phyloP scores from a whole-genome alignment of 2,888 invertebrate genomes.

The Harmothoe impar region DNA sequence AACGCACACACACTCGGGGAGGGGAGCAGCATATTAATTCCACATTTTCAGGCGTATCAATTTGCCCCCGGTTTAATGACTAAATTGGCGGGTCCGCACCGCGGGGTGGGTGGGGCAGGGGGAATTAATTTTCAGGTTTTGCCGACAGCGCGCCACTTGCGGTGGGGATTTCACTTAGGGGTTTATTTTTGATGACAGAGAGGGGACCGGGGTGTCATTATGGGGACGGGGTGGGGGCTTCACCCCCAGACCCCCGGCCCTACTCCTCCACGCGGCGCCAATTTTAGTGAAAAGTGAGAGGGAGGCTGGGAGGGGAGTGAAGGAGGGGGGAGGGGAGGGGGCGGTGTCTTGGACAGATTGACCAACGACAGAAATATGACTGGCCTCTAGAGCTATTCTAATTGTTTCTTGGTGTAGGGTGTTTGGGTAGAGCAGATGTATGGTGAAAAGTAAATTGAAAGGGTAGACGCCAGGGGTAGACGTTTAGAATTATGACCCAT shows the following conservation, averaged over 20 bases:
- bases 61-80: slow-evolving; percentile 56
- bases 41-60: slow-evolving; percentile 61
- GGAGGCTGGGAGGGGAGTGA: neutral
- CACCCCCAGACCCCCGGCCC: neutral
- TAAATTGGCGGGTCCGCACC: slow-evolving; percentile 37
- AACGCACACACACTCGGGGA: slow-evolving; percentile 15
- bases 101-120: slow-evolving; percentile 15
- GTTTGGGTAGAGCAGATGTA: neutral
- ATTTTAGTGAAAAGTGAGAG: slow-evolving; percentile 40
- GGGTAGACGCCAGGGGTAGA: neutral
- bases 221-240: neutral
- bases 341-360: slow-evolving; percentile 1
- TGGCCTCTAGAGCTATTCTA: neutral
- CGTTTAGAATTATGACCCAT: too few relatives aligned
- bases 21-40: slow-evolving; percentile 60
- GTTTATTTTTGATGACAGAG: slow-evolving; percentile 51
- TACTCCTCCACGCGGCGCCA: slow-evolving; percentile 44
- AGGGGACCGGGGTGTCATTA: neutral
- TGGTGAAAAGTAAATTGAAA: neutral
- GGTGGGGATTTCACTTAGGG: slow-evolving; percentile 52
- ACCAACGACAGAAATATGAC: neutral
- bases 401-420: neutral
- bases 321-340: neutral
- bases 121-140: slow-evolving; percentile 58
- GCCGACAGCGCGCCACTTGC: neutral